Percentiles rank a stretch among this genome's conserved stretches.
Evolutionary conservation across 2,888 invertebrate species (phyloP).

Genomic region (Molanna angustata): DNA sequence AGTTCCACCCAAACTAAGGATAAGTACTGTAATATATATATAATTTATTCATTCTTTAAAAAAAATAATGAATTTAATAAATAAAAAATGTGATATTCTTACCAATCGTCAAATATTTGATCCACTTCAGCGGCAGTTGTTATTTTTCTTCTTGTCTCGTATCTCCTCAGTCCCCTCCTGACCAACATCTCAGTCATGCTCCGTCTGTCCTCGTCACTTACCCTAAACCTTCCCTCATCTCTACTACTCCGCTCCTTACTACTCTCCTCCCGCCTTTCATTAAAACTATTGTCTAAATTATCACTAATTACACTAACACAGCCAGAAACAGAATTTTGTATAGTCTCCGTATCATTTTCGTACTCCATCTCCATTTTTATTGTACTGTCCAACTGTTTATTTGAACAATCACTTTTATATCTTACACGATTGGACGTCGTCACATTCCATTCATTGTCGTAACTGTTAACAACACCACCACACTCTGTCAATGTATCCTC

Average conservation of each 20-base stretch:
- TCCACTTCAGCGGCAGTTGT: constrained; percentile 36
- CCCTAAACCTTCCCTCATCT: neutral
- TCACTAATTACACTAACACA: constrained; percentile 11
- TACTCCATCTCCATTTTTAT: constrained; percentile 14
- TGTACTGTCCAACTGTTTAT: constrained; percentile 9
- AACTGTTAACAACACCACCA: constrained; percentile 3
- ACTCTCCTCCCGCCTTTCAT: neutral
- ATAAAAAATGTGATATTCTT: constrained; percentile 35
- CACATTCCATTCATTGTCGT: neutral
- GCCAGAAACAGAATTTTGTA: constrained; percentile 4
- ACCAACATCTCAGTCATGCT: constrained; percentile 16
- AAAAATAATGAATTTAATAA: neutral
- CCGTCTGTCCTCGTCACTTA: constrained; percentile 1
- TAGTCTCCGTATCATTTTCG: constrained; percentile 1
- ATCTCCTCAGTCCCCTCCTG: constrained; percentile 16
- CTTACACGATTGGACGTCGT: neutral
- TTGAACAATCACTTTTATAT: too few species aligned
- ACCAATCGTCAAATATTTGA: constrained; percentile 52
- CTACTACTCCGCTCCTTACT: neutral
- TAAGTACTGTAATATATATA: too few species aligned
- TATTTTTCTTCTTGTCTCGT: neutral
- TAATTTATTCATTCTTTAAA: too few species aligned
- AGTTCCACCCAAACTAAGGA: too few species aligned
- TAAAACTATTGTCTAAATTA: constrained; percentile 7
- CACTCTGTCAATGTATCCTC: constrained; percentile 1